Conservation (phyloP, 1,140 invertebrate species). For the Drosophila sechellia region DNA sequence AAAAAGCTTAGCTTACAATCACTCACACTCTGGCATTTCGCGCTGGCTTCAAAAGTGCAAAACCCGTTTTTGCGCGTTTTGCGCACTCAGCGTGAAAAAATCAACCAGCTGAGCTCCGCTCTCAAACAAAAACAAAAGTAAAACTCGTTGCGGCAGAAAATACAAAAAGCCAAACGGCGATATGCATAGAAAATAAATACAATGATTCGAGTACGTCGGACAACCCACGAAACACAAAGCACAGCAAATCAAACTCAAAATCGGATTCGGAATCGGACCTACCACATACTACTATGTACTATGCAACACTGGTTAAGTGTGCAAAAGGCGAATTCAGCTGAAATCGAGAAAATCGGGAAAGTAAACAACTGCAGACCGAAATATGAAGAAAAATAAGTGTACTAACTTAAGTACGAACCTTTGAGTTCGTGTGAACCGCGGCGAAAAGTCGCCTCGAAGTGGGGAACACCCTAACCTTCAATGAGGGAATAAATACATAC, state of each 20-base stretch:
- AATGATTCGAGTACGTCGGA: constrained; percentile 27
- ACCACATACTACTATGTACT: constrained; percentile 49
- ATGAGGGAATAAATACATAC: background rate
- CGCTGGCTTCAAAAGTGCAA: constrained; percentile 70
- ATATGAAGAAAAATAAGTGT: constrained; percentile 56
- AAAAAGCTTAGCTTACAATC: constrained; percentile 59
- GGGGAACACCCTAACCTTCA: background rate
- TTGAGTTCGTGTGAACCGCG: constrained; percentile 14
- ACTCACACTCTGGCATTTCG: constrained; percentile 25
- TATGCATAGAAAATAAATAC: constrained; percentile 19
- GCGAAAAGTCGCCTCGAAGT: background rate
- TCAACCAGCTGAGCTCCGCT: constrained; percentile 26
- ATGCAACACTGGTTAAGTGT: background rate
- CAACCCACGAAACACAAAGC: constrained; percentile 6
- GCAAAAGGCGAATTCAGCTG: constrained; percentile 33
- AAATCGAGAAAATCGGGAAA: constrained; percentile 13
- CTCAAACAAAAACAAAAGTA: constrained; percentile 57
- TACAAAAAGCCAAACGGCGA: constrained; percentile 11
- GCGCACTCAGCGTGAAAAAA: constrained; percentile 76
- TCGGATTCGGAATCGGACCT: constrained; percentile 46
- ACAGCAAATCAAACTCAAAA: constrained; percentile 3
- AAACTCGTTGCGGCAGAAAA: constrained; percentile 53
- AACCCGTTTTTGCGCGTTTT: constrained; percentile 82
- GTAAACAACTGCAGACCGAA: constrained; percentile 28
- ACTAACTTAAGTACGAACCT: constrained; percentile 49